A percentile compares a stretch with the other conserved stretches of the same genome.
These are phyloP conservation scores for Agriopis aurantiaria DNA, from an alignment of 2,888 invertebrate genomes.

Conservation along the genomic window DNA sequence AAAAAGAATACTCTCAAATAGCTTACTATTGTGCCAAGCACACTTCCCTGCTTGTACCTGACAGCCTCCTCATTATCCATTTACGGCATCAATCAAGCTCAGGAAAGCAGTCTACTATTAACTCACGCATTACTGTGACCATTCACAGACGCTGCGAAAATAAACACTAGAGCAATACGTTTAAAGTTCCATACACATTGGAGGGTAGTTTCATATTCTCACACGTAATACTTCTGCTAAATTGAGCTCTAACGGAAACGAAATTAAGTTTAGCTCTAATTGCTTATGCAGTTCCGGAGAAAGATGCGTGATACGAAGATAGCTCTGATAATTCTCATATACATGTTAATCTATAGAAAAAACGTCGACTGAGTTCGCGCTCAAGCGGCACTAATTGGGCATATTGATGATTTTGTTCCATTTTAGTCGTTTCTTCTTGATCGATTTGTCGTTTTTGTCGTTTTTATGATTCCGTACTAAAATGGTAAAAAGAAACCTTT, in stretches of 20 bases:
- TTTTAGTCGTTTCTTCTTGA: constrained; percentile 14
- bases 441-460: constrained; percentile 8
- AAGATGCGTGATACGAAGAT: constrained; percentile 24
- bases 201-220: constrained; percentile 6
- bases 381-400: constrained; percentile 21
- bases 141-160: constrained; percentile 2
- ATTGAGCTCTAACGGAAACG: constrained; percentile 6
- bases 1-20: too few species aligned
- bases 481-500: too few species aligned
- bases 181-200: constrained; percentile 7
- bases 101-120: constrained; percentile 40
- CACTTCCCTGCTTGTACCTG: constrained; percentile 5
- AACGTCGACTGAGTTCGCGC: constrained; percentile 9
- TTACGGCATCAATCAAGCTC: constrained; percentile 36
- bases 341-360: constrained; percentile 28
- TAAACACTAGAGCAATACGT: constrained; percentile 12
- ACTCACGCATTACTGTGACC: constrained; percentile 32
- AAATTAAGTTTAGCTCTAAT: constrained; percentile 7
- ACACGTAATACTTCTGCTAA: constrained; percentile 13
- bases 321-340: constrained; percentile 33
- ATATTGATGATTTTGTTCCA: constrained; percentile 23
- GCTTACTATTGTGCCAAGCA: background rate
- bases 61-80: constrained; percentile 30
- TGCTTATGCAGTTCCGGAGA: constrained; percentile 6
- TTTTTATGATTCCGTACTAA: background rate